Evolutionary conservation across 2,797 vertebrate genomes (phyloP), one percentile per base, ranked within the genome.

Genomic region (Hylomyscus alleni): DNA sequence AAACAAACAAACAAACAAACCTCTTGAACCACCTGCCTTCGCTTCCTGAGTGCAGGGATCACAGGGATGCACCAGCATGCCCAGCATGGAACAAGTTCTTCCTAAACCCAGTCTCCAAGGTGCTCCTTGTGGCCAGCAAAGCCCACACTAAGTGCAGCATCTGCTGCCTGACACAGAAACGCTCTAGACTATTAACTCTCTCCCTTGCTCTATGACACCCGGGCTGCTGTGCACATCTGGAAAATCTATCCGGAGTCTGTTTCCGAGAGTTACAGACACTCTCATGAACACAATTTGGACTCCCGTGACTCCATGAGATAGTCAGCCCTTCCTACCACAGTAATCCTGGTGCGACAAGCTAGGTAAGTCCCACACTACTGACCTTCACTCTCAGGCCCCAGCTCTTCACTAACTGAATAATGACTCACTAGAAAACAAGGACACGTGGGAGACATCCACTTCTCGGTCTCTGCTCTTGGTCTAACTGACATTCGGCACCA

Each of bases 321-420:
- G 91, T 22, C 60, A 44, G 65, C 15, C 47, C 86, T 72, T 31
- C 37, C 69, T 26, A 19, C 40, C 73, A 80, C 3, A 44, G 73
- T 29, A 58, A 62, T 81, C 88, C 65, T 47, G 60, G 73, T 17
- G 34, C 52, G 37, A 13, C 4, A 1, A 58, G n/a, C 37, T 26
- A 56, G 47, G 47, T 20, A 15, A 67, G 47, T 14, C 20, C 29
- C 75, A 44, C 73, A 47, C 0, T 11, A 22, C 19, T 56, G 11
- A 50, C 37, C 24, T 69, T n/a, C 3, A 40, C 34, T 62, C 67
- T 56, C 14, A 73, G n/a, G 6, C n/a, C 62, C 40, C 65, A 85
- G 77, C 89, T 82, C 85, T 31, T 47, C 60, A 85, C 60, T 76
- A 92, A 88, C 34, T 93, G 77, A 89, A 26, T 37, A 81, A 77